Conservation (phyloP, 2,113 vertebrate species). For the Notiomystis cincta region DNA sequence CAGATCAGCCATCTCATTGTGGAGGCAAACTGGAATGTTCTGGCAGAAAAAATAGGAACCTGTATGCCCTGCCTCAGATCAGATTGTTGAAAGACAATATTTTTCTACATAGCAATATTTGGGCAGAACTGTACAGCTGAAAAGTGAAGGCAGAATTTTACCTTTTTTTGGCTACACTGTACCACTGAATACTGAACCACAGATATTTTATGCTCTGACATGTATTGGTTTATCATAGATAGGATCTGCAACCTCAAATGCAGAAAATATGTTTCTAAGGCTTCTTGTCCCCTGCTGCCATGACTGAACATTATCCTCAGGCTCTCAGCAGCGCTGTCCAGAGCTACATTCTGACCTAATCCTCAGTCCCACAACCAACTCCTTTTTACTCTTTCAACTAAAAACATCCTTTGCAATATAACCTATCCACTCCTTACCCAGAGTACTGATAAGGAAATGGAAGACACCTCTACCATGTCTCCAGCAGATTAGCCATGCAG, state of each 20-base stretch:
- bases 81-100: background rate
- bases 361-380: background rate
- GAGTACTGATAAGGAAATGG: background rate
- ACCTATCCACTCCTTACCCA: fast-evolving
- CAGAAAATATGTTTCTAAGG: background rate
- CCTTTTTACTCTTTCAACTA: background rate
- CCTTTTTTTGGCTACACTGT: background rate
- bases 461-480: background rate
- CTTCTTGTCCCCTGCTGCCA: background rate
- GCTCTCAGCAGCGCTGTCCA: background rate
- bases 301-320: background rate
- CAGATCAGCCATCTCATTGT: background rate
- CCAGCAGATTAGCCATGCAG: background rate
- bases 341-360: background rate
- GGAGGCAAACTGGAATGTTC: background rate
- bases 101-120: background rate
- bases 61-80: background rate
- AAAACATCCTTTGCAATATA: background rate
- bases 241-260: background rate
- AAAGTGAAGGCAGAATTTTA: background rate
- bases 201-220: background rate
- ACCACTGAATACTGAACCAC: background rate
- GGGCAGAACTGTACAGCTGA: background rate
- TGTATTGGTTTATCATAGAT: background rate
- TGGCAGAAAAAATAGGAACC: background rate